A percentile compares a stretch with the other conserved stretches of the same genome.
These are phyloP conservation scores for Pammene fasciana DNA, from an alignment of 2,888 invertebrate species.

Conservation along the genomic window DNA sequence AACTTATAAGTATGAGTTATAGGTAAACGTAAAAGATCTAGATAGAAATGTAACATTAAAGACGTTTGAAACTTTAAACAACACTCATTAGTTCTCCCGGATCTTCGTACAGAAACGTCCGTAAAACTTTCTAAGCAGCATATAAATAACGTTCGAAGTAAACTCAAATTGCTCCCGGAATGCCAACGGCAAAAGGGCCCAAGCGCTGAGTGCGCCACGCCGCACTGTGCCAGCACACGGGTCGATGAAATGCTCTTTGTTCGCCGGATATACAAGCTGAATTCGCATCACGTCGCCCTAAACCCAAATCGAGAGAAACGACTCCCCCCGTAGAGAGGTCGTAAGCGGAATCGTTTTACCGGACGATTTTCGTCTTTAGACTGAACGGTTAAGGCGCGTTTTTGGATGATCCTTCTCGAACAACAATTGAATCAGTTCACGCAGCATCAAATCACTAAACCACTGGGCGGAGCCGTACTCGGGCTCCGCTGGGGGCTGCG, in stretches of 20 bases:
- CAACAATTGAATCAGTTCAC: slow-evolving; percentile 84
- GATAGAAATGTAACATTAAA: slow-evolving; percentile 56
- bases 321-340: slow-evolving; percentile 76
- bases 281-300: slow-evolving; percentile 82
- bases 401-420: slow-evolving; percentile 66
- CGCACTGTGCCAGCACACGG: slow-evolving; percentile 55
- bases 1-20: slow-evolving; percentile 17
- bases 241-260: slow-evolving; percentile 81
- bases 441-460: slow-evolving; percentile 84
- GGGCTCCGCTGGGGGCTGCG: slow-evolving; percentile 78
- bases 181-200: slow-evolving; percentile 59
- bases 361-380: slow-evolving; percentile 80
- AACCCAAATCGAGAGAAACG: slow-evolving; percentile 83
- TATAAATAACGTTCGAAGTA: slow-evolving; percentile 78
- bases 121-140: slow-evolving; percentile 77
- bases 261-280: slow-evolving; percentile 78
- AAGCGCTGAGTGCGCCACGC: slow-evolving; percentile 64
- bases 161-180: slow-evolving; percentile 69
- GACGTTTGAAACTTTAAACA: slow-evolving; percentile 64
- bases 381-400: slow-evolving; percentile 74
- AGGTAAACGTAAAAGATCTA: slow-evolving; percentile 9
- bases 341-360: slow-evolving; percentile 78
- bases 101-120: slow-evolving; percentile 64
- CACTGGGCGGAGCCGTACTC: slow-evolving; percentile 82
- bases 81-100: slow-evolving; percentile 71